Base-by-base conservation (phyloP, 2,888 invertebrate species). In the Polydrusus cervinus region DNA sequence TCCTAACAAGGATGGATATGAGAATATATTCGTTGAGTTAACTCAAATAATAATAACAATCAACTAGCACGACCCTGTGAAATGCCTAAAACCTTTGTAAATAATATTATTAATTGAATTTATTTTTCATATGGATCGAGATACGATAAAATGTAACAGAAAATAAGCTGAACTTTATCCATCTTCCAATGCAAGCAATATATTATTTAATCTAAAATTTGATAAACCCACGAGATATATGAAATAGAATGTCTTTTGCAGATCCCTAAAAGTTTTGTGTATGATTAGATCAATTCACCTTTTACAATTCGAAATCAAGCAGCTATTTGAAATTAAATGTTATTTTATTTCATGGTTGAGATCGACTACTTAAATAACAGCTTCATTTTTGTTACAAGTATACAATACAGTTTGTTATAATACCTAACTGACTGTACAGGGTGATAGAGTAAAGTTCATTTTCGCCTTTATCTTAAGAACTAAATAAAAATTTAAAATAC, bases 161-260 rank as follows among this genome's bases (percentile, higher is more conserved):
- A 49, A 30, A 69, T 45, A 71, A 65, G 71, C 43, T 25, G 8
- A 66, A 67, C 66, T 61, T 67, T 67, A 60, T 60, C 47, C 49
- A 18, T 30, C 47, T 51, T 18, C 16, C 60, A 20, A 67, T 51
- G 61, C 72, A 66, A 67, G 66, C 67, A 60, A 73, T 73, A 49
- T 73, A 73, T n/a, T n/a, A n/a, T 67, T 73, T 40, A 67, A 73
- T 73, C 67, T 73, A 66, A 73, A 73, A 73, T 73, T 73, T 73
- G 72, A 73, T 73, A 73, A 66, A 47, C 61, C 51, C 45, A n/a
- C 49, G n/a, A 51, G 67, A 57, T 47, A 38, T 25, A 67, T 66
- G 40, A 53, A 73, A 73, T 73, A 73, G 61, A 67, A 60, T 67
- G 72, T 73, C 72, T 66, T 10, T 49, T n/a, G 66, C 67, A 73